Evolutionary conservation across 2,113 vertebrate genomes (phyloP), one percentile per base, ranked within the genome.

Genomic region (Ciconia boyciana): DNA sequence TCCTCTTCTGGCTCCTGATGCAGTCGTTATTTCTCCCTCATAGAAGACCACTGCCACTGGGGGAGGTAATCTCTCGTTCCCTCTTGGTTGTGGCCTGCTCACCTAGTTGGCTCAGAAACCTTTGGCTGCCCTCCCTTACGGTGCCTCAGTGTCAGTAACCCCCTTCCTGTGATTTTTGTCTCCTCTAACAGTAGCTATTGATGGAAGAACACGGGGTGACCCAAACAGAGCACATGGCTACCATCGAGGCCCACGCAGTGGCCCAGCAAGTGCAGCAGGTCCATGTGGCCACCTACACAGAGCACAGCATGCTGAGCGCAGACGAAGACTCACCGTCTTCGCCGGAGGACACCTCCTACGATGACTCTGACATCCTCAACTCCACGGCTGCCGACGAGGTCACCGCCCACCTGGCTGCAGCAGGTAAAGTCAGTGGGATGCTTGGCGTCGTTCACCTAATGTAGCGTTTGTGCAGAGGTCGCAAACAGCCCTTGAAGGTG

Each of bases 281-380:
- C 90, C 98, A 99, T 2, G 99, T 99, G 89, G 98, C 99, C 94
- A 99, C 99, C 17, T 99, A 98, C 93, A 99, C 99, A 3, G 99
- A 99, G 62, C 98, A 99, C 64, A 98, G 98, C 79, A 99, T 99
- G 99, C 97, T 99, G 95, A 99, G 99, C 2, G 99, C 99, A 0
- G 99, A 99, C 1, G 99, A 99, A 88, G 99, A 99, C 97, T 99
- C 99, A 0, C 99, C 99, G 0, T 99, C 99, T 16, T 99, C 99
- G 0, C 99, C 99, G 0, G 99, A 99, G 51, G 99, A 99, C 64
- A 99, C 99, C 19, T 98, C 98, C 25, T 99, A 99, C 2, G 99
- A 99, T 24, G 99, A 99, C 97, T 99, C 99, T 0, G 99, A 99
- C 94, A 99, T 99, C 93, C 99, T 99, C 87, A 99, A 99, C 98